Evolutionary conservation across 2,888 invertebrate genomes (phyloP).

Genomic region (Drosophila affinis): DNA sequence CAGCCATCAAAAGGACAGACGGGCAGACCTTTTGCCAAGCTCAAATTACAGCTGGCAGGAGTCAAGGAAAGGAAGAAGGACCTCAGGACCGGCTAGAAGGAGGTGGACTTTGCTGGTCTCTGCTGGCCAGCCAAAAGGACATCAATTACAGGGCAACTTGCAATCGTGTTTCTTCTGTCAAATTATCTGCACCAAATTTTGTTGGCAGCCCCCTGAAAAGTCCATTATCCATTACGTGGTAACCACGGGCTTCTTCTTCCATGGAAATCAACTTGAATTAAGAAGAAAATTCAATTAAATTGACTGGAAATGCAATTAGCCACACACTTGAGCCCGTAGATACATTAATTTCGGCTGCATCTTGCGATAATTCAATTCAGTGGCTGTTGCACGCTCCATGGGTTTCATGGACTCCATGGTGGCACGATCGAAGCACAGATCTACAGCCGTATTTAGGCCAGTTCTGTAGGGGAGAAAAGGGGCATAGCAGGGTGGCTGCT

Average conservation of each 20-base stretch:
- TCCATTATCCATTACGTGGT: slow-evolving; percentile 7
- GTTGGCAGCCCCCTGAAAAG: slow-evolving; percentile 26
- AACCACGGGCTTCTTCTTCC: background rate
- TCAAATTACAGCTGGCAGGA: slow-evolving; percentile 61
- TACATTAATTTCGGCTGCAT: slow-evolving; percentile 29
- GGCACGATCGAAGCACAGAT: slow-evolving; percentile 22
- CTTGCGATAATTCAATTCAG: slow-evolving; percentile 37
- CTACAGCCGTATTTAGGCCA: slow-evolving; percentile 2
- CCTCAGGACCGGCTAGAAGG: background rate
- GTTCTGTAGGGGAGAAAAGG: slow-evolving; percentile 17
- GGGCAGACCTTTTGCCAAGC: slow-evolving; percentile 34
- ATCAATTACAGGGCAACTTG: slow-evolving; percentile 32
- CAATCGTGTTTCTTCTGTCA: slow-evolving; percentile 49
- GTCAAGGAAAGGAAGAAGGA: slow-evolving; percentile 5
- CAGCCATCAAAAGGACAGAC: slow-evolving; percentile 56
- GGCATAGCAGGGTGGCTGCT: background rate
- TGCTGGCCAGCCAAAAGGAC: slow-evolving; percentile 21
- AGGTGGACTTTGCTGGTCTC: no score
- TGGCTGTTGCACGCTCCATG: slow-evolving; percentile 36
- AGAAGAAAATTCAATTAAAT: slow-evolving; percentile 44
- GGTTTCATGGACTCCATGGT: slow-evolving; percentile 4
- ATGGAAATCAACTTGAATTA: slow-evolving; percentile 20
- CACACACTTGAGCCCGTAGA: slow-evolving; percentile 5
- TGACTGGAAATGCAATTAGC: slow-evolving; percentile 47
- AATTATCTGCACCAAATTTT: slow-evolving; percentile 57